Percentiles rank a stretch among this genome's conserved stretches.
Evolutionary conservation across 2,113 vertebrate genomes (phyloP).

Genomic region (Sisor rabdophorus): DNA sequence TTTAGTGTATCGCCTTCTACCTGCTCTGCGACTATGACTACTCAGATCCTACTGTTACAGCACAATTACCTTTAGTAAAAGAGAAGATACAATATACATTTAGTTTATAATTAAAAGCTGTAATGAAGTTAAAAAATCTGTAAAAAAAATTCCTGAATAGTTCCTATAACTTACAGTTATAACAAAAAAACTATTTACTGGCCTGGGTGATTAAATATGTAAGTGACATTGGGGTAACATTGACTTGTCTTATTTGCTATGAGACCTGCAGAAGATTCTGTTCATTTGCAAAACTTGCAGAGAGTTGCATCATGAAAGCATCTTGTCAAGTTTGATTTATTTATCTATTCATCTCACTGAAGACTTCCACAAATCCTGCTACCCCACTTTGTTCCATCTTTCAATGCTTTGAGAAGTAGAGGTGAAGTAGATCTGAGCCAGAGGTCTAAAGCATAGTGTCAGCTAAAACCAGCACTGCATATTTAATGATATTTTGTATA

Average conservation of each 20-base stretch:
- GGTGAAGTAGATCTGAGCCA: conserved; percentile 24
- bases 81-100: background rate
- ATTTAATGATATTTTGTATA: background rate
- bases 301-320: conserved; percentile 47
- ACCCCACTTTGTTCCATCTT: conserved; percentile 27
- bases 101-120: background rate
- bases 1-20: too few relatives aligned
- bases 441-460: conserved; percentile 3
- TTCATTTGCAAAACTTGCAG: conserved; percentile 36
- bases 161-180: background rate
- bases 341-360: conserved; percentile 39
- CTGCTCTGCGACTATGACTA: too few relatives aligned
- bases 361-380: conserved; percentile 18
- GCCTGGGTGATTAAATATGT: conserved; percentile 19
- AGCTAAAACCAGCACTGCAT: conserved; percentile 15
- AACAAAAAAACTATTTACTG: background rate
- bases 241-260: conserved; percentile 10
- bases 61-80: background rate
- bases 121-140: background rate
- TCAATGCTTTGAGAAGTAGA: conserved; percentile 17
- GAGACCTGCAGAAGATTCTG: conserved; percentile 17
- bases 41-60: too few relatives aligned
- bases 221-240: conserved; percentile 5
- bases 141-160: background rate
- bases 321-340: conserved; percentile 37